These are phyloP conservation scores for Pimpla rufipes DNA, from an alignment of 2,888 invertebrate species.

Conservation along the genomic window DNA sequence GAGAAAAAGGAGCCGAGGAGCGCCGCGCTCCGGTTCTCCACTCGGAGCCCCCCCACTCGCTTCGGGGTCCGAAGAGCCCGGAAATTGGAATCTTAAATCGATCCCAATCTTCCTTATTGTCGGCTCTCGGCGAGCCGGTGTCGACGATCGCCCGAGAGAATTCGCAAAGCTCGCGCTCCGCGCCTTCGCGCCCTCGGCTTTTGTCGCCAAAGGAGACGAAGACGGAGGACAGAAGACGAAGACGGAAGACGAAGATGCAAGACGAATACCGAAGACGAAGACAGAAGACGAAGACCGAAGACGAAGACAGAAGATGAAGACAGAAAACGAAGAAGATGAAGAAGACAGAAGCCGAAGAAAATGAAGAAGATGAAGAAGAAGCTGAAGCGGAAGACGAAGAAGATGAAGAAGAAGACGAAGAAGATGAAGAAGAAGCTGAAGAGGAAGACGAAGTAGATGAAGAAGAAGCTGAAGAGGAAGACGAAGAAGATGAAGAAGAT, in stretches of 20 bases:
- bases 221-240: no score
- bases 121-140: constrained; percentile 44
- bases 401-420: not conserved
- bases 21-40: constrained; percentile 31
- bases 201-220: not conserved
- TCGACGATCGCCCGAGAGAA: constrained; percentile 56
- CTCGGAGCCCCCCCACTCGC: constrained; percentile 21
- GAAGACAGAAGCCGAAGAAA: no score
- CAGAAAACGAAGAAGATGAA: not conserved
- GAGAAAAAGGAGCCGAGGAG: not conserved
- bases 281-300: not conserved
- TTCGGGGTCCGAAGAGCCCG: constrained; percentile 66
- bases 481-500: not conserved
- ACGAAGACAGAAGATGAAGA: no score
- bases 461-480: no score
- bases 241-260: not conserved
- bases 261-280: not conserved
- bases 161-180: constrained; percentile 42
- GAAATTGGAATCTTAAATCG: constrained; percentile 84
- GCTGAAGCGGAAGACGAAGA: no score
- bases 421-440: no score
- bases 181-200: not conserved
- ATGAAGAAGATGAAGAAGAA: not conserved
- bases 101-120: constrained; percentile 80
- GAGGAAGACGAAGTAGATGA: no score